Base-by-base conservation (phyloP, 1,140 invertebrate species). In the Mercenaria mercenaria region DNA sequence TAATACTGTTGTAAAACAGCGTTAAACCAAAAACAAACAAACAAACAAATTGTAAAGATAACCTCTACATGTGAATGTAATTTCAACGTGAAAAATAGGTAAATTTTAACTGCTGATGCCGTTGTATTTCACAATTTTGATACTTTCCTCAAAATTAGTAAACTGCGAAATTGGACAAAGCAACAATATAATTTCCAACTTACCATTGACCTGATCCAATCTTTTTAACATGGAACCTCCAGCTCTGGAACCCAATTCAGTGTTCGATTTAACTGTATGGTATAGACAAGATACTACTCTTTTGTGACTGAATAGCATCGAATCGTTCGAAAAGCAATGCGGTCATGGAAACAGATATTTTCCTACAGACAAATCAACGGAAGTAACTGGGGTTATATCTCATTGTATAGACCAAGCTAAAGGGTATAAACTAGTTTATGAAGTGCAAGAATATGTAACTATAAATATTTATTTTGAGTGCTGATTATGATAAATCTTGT, bases 381-480 rank as follows among this genome's bases (percentile, higher is more conserved):
- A 92, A 56, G 96, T 97, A 0, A 96, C 96, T 4, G 97, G 97
- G 96, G 97, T 97, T 90, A 97, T 97, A 3, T 97, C 97, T 81
- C 97, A 97, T 91, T 98, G 97, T 91, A n/a, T 94, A 10, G 96
- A 97, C 0, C 93, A 91, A 41, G 97, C 96, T 90, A 93, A 94
- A 0, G 94, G 97, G 32, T 96, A 97, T 90, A 56, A 95, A 0
- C 97, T 97, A 90, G 97, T 97, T 0, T 83, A 93, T 18, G 93
- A 97, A 85, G 92, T 98, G 18, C 92, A 96, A 88, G 95, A 96
- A 41, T 94, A 97, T 91, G 95, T 98, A 76, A n/a, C 85, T 4
- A 96, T 98, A 2, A 97, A 97, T 92, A 94, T 97, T 8, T 97
- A 96, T 91, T 98, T 98, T 23, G 87, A 77, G 0, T 98, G 92